Evolutionary conservation across 1,140 invertebrate genomes (phyloP), one percentile per base, ranked within the genome.

Genomic region (Frieseomelitta varia): DNA sequence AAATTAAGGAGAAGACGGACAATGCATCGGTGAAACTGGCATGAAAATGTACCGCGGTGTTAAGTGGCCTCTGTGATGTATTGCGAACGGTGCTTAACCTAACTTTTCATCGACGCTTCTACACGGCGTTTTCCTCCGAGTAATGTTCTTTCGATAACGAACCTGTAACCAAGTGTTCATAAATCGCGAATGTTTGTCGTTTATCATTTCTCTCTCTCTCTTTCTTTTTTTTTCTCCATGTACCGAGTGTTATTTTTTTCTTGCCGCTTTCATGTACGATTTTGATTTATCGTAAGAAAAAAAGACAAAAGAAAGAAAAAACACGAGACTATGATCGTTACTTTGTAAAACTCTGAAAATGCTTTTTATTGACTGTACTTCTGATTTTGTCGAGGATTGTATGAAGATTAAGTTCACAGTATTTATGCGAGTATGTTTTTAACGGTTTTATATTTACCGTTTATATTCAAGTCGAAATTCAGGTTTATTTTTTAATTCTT

Each of bases 41-140:
- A 79, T 83, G 77, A 86, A 89, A 90, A 80, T 86, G 88, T 81
- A 85, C 85, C 71, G 84, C 79, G 77, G 69, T 84, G 77, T 84
- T 79, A 84, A 84, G 83, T 80, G 77, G 69, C 83, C 61, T 84
- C 77, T 83, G 85, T 86, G 81, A 75, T 76, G 79, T 77, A 72
- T 74, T 67, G 63, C 73, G 61, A 87, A 87, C 65, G 78, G 78
- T 85, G 83, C 85, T 85, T 81, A 87, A 87, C 85, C 85, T 87
- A 87, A 87, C 85, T 79, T 87, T 75, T 79, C 76, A 24, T 84
- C 69, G 79, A 85, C 85, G 85, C 75, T 84, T 74, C 39, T 74
- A 79, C 58, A 76, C 84, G 67, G 71, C 83, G 76, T 80, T 87
- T 67, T 69, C 51, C 56, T 79, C 39, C 79, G 58, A 63, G 68